Evolutionary conservation across 2,113 vertebrate species (phyloP), one percentile per base, ranked within the genome.

Genomic region (Oncorhynchus clarkii): DNA sequence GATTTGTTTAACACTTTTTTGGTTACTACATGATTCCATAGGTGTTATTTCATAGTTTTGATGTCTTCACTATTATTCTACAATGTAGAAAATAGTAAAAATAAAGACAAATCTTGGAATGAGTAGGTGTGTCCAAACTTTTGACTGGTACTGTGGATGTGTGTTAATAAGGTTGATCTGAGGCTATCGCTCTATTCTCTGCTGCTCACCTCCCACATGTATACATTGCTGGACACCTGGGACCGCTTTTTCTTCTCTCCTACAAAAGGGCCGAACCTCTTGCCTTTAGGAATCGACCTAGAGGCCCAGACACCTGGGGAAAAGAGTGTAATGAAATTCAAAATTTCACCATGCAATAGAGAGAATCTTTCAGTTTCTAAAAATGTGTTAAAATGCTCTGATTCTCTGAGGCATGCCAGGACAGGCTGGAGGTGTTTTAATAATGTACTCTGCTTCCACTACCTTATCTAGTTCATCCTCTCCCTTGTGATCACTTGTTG

Each of bases 161-260:
- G 16, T 54, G 51, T 54, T 14, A 54, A 16, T 14, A 54, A 16
- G 16, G 16, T 54, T 18, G 51, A 54, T 18, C 13, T 16, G 51
- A 18, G 12, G 51, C 51, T 54, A 11, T 45, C 39, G 8, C 14
- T 71, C 65, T 49, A 27, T 59, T 24, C 51, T 49, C 24, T 71
- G 54, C 65, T 75, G 85, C 96, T 82, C 94, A 97, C 97, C 96
- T 97, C 96, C 96, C 97, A 99, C 96, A 99, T 97, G 90, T 96
- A 98, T 4, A 98, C 96, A 91, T 97, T 97, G 91, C 94, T 98
- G 78, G 96, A 95, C 84, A 99, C 96, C 92, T 97, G 97, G 80
- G 95, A 98, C 81, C 96, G 93, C 84, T 99, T 97, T 22, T 98
- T 99, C 93, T 95, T 96, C 84, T 98, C 96, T 70, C 96, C 96